Evolutionary conservation across 2,113 vertebrate species (phyloP).

Genomic region (Cyprinodon tularosa): DNA sequence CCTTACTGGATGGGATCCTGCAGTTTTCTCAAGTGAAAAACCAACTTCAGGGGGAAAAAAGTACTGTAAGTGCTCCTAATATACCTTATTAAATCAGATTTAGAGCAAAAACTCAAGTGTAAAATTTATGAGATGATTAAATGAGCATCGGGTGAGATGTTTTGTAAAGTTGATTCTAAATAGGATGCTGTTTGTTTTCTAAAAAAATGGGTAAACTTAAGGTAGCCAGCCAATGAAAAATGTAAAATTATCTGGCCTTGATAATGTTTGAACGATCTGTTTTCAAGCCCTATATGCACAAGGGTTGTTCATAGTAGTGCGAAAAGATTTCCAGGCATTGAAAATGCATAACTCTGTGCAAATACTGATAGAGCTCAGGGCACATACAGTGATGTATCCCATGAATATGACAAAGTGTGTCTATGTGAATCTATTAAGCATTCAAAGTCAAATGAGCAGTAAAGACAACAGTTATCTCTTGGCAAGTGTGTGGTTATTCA

Average conservation of each 20-base stretch:
- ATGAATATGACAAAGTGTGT: slow-evolving; percentile 68
- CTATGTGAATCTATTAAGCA: slow-evolving; percentile 50
- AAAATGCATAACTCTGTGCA: slow-evolving; percentile 59
- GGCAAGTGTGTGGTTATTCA: slow-evolving; percentile 9
- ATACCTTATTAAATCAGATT: background rate
- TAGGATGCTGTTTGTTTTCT: slow-evolving; percentile 24
- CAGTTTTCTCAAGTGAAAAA: slow-evolving; percentile 34
- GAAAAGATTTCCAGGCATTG: slow-evolving; percentile 51
- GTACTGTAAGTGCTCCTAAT: slow-evolving; percentile 13
- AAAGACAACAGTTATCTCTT: slow-evolving; percentile 27
- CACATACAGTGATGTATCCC: slow-evolving; percentile 35
- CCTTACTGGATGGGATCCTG: background rate
- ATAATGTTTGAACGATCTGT: slow-evolving; percentile 57
- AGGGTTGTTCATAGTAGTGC: slow-evolving; percentile 49
- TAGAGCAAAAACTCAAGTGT: background rate
- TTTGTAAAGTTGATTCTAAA: slow-evolving; percentile 26
- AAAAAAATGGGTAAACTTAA: slow-evolving; percentile 28
- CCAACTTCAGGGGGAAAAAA: slow-evolving; percentile 20
- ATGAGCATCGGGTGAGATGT: slow-evolving; percentile 1
- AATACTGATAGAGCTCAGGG: slow-evolving; percentile 49
- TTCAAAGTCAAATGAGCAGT: slow-evolving; percentile 45
- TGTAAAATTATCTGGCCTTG: slow-evolving; percentile 24
- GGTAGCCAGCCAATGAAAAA: slow-evolving; percentile 28
- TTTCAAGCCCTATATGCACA: slow-evolving; percentile 32
- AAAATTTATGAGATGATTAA: too few species aligned